Evolutionary conservation across 1,140 invertebrate species (phyloP).

Genomic region (Tigriopus japonicus): DNA sequence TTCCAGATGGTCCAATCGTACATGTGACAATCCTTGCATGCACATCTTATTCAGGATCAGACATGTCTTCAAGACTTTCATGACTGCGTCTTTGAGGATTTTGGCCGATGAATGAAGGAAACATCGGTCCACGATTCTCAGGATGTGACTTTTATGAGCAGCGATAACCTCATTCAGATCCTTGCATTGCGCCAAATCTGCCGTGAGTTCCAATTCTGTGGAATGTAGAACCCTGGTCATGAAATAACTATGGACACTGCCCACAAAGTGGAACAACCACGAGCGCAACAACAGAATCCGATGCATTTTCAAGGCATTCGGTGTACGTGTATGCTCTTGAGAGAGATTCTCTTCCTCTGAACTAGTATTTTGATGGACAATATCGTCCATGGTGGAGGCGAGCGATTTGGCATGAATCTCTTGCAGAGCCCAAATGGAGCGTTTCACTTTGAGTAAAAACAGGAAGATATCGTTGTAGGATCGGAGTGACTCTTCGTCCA

Average conservation of each 20-base stretch:
- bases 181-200: background rate
- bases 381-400: background rate
- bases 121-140: slow-evolving; percentile 7
- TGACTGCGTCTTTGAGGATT: slow-evolving; percentile 3
- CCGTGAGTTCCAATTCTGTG: slow-evolving; percentile 29
- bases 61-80: background rate
- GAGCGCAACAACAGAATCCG: slow-evolving; percentile 38
- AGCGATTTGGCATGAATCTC: slow-evolving; percentile 32
- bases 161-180: slow-evolving; percentile 5
- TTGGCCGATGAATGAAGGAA: slow-evolving; percentile 2
- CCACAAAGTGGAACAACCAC: slow-evolving; percentile 38
- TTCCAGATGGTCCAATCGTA: background rate
- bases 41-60: background rate
- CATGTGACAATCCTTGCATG: background rate
- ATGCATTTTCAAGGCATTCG: slow-evolving; percentile 22
- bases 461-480: slow-evolving; percentile 40
- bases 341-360: background rate
- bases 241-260: slow-evolving; percentile 40
- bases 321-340: background rate
- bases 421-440: slow-evolving; percentile 38
- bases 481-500: slow-evolving; percentile 10
- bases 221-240: slow-evolving; percentile 39
- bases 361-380: background rate
- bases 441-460: slow-evolving; percentile 41
- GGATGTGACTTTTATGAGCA: background rate